Conservation (phyloP, 2,888 invertebrate genomes). For the Hirtodrosophila duncani region DNA sequence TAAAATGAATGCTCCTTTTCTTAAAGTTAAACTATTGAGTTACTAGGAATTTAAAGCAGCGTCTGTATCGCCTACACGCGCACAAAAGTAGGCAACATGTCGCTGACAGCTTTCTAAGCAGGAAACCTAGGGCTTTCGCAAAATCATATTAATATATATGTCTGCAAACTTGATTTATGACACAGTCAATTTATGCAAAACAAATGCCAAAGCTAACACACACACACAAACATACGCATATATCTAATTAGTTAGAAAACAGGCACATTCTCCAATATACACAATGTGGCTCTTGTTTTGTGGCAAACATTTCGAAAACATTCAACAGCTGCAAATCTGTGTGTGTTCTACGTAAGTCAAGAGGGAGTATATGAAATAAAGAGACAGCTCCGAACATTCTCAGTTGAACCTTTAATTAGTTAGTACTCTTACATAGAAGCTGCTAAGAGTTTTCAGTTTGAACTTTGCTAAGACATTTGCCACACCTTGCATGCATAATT, state of each 20-base stretch:
- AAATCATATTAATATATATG: conserved; percentile 28
- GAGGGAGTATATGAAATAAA: too few relatives aligned
- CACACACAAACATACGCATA: conserved; percentile 6
- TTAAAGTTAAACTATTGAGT: neutral
- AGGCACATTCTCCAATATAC: too few relatives aligned
- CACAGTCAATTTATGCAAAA: conserved; percentile 38
- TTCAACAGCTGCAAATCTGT: conserved; percentile 25
- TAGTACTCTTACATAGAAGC: too few relatives aligned
- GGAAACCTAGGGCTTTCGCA: conserved; percentile 8
- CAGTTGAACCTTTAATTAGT: too few relatives aligned
- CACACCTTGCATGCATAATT: conserved; percentile 51
- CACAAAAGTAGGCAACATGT: conserved; percentile 17
- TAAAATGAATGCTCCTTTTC: too few relatives aligned
- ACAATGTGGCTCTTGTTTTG: neutral
- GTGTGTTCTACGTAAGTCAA: neutral
- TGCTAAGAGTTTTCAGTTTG: too few relatives aligned
- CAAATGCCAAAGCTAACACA: conserved; percentile 9
- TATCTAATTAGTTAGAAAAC: conserved; percentile 39
- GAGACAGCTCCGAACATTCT: too few relatives aligned
- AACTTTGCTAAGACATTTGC: conserved; percentile 23
- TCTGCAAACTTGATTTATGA: conserved; percentile 45
- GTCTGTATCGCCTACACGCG: conserved; percentile 2
- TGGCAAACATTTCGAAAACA: neutral
- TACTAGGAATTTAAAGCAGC: conserved; percentile 4
- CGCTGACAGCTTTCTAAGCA: conserved; percentile 1